Percentiles rank a stretch among this genome's conserved stretches.
Evolutionary conservation across 2,888 invertebrate genomes (phyloP).

Genomic region (Automeris io): DNA sequence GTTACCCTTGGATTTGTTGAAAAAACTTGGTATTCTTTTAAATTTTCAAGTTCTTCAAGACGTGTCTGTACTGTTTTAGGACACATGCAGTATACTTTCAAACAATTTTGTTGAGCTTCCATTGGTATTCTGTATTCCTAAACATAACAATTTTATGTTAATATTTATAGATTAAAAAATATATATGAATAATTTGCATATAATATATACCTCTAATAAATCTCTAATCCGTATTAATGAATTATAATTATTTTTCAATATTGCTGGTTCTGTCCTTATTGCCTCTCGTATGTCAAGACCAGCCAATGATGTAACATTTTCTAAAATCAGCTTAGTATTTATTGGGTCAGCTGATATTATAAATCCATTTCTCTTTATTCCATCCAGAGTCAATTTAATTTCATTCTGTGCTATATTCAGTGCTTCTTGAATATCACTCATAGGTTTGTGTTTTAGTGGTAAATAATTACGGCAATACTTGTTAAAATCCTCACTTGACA

Average conservation of each 20-base stretch:
- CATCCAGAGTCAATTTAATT: slow-evolving; percentile 70
- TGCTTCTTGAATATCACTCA: slow-evolving; percentile 69
- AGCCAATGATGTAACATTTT: slow-evolving; percentile 69
- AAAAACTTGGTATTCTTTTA: slow-evolving; percentile 79
- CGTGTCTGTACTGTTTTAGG: slow-evolving; percentile 76
- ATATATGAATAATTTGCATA: background rate
- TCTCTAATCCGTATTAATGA: slow-evolving; percentile 72
- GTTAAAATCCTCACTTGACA: slow-evolving; percentile 47
- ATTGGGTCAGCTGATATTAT: slow-evolving; percentile 77
- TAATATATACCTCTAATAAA: slow-evolving; percentile 62
- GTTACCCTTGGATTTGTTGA: slow-evolving; percentile 79
- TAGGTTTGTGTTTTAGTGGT: slow-evolving; percentile 57
- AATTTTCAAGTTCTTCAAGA: slow-evolving; percentile 70
- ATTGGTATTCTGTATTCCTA: slow-evolving; percentile 76
- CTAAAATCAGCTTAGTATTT: slow-evolving; percentile 74
- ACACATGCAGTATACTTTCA: slow-evolving; percentile 77
- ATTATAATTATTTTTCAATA: slow-evolving; percentile 77
- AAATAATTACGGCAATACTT: slow-evolving; percentile 56
- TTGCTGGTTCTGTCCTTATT: slow-evolving; percentile 76
- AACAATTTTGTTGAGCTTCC: slow-evolving; percentile 64
- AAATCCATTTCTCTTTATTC: slow-evolving; percentile 77
- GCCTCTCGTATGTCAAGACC: slow-evolving; percentile 74
- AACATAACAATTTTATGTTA: slow-evolving; percentile 14
- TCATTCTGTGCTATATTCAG: slow-evolving; percentile 73
- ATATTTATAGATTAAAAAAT: background rate